These are phyloP conservation scores for Zeus faber DNA, from an alignment of 2,113 vertebrate species.

Conservation along the genomic window DNA sequence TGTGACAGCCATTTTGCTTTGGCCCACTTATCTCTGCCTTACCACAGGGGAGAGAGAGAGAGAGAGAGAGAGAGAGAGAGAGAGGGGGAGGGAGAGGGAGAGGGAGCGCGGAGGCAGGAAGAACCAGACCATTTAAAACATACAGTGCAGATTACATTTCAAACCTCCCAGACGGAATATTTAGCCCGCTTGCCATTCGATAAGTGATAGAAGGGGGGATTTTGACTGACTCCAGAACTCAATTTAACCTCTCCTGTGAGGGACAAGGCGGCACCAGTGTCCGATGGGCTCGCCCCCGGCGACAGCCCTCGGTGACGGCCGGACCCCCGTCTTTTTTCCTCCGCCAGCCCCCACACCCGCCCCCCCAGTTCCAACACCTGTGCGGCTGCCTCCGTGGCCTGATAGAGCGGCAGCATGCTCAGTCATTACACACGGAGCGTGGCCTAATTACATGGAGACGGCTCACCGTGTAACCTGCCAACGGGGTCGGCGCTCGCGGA, in stretches of 20 bases:
- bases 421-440: constrained; percentile 58
- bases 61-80: constrained; percentile 47
- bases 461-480: constrained; percentile 53
- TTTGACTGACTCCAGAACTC: constrained; percentile 65
- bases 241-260: constrained; percentile 56
- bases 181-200: constrained; percentile 59
- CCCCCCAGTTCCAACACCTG: constrained; percentile 18
- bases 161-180: constrained; percentile 68
- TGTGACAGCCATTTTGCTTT: constrained; percentile 64
- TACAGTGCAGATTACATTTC: constrained; percentile 64
- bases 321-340: too few relatives aligned
- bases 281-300: constrained; percentile 55
- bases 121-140: constrained; percentile 55
- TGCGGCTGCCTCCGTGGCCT: constrained; percentile 43
- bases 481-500: constrained; percentile 52
- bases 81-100: constrained; percentile 50
- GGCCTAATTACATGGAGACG: constrained; percentile 60
- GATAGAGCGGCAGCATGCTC: constrained; percentile 58
- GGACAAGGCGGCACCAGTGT: constrained; percentile 32
- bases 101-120: constrained; percentile 18
- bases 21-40: constrained; percentile 56
- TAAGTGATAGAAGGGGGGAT: constrained; percentile 58
- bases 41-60: constrained; percentile 55
- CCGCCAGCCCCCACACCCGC: constrained; percentile 9
- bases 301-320: constrained; percentile 23